Percentiles rank a stretch among this genome's conserved stretches.
Evolutionary conservation across 2,113 vertebrate species (phyloP).

Genomic region (Anseranas semipalmata): DNA sequence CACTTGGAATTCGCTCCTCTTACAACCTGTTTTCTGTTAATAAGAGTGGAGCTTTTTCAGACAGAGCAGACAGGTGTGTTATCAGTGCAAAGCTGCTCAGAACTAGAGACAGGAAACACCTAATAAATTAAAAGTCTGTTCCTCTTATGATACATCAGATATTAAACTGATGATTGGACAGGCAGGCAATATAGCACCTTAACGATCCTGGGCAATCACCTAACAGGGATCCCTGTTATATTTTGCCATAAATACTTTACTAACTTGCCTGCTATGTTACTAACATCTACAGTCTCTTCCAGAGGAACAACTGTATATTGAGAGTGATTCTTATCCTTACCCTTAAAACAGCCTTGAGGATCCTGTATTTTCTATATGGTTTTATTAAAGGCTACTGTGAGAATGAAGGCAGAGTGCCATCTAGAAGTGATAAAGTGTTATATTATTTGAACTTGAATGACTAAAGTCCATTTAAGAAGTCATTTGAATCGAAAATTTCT

Average conservation of each 20-base stretch:
- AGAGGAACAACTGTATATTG: background rate
- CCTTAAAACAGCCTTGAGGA: background rate
- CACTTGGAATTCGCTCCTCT: background rate
- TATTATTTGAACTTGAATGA: background rate
- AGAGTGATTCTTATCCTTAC: background rate
- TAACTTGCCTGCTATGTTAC: background rate
- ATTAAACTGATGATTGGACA: rapidly evolving
- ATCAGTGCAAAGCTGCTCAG: background rate
- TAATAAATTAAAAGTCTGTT: background rate
- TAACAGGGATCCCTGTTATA: rapidly evolving
- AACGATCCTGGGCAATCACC: background rate
- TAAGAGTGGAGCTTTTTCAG: background rate
- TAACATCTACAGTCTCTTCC: background rate
- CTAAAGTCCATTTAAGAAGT: background rate
- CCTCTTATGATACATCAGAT: background rate
- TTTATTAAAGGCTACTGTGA: background rate
- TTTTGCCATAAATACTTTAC: background rate
- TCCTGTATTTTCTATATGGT: rapidly evolving
- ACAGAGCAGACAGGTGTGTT: background rate
- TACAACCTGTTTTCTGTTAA: rapidly evolving
- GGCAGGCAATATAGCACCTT: background rate
- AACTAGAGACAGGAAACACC: background rate
- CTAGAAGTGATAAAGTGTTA: rapidly evolving
- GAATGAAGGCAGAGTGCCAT: background rate
- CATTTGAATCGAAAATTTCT: background rate